phyloP scores from a whole-genome alignment of 2,797 vertebrate genomes.

The Alca torda region DNA sequence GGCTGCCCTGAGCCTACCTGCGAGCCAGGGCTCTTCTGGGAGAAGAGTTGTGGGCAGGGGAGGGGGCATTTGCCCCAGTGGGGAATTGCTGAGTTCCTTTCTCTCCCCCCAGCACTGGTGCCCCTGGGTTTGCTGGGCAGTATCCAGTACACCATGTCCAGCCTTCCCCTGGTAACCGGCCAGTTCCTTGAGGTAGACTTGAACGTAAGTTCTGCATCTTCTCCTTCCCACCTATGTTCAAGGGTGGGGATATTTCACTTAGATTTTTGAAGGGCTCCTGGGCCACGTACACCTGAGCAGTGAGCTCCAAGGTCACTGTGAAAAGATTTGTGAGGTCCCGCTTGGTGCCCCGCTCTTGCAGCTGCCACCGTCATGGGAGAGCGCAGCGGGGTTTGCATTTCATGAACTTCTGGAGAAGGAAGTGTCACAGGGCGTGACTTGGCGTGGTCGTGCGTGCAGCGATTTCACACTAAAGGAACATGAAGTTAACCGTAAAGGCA shows the following conservation, averaged over 20 bases:
- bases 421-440: background rate
- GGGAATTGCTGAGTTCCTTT: fast-evolving
- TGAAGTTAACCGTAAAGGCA: constrained; percentile 6
- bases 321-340: background rate
- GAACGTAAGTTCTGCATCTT: constrained; percentile 38
- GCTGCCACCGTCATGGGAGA: background rate
- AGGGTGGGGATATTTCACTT: background rate
- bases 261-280: background rate
- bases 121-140: constrained; percentile 68
- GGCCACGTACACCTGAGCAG: fast-evolving
- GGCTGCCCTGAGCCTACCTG: background rate
- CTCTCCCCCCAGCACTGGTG: constrained; percentile 59
- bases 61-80: background rate
- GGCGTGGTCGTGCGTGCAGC: fast-evolving
- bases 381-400: background rate
- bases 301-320: background rate
- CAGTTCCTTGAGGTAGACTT: constrained; percentile 67
- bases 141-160: constrained; percentile 59
- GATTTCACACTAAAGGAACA: fast-evolving
- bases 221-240: fast-evolving
- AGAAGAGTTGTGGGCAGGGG: background rate
- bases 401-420: background rate
- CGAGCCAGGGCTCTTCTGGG: background rate
- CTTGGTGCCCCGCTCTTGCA: background rate
- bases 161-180: constrained; percentile 59